phyloP scores from a whole-genome alignment of 2,888 invertebrate genomes.

The Ethmia dodecea region DNA sequence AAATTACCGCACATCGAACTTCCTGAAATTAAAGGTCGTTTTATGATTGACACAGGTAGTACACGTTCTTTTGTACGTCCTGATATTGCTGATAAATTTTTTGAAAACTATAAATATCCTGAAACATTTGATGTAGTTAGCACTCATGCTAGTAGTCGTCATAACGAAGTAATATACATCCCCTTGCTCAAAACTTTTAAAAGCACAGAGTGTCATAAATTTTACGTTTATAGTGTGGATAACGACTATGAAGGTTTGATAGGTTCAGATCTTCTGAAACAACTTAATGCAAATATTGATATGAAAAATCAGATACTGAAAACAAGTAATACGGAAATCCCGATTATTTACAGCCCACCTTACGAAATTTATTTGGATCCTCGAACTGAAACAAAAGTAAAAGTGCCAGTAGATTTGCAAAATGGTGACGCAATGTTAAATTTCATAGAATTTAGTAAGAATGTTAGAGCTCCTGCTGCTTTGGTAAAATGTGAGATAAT shows the following conservation, averaged over 20 bases:
- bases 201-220: slow-evolving; percentile 12
- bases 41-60: slow-evolving; percentile 20
- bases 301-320: slow-evolving; percentile 7
- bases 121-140: slow-evolving; percentile 12
- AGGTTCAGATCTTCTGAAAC: slow-evolving; percentile 15
- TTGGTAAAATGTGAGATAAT: slow-evolving; percentile 11
- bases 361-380: neutral
- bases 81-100: slow-evolving; percentile 12
- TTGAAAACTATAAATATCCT: slow-evolving; percentile 1
- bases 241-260: slow-evolving; percentile 16
- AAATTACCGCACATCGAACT: slow-evolving; percentile 14
- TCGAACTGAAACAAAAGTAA: neutral
- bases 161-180: slow-evolving; percentile 8
- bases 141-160: slow-evolving; percentile 11
- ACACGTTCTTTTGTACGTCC: slow-evolving; percentile 15
- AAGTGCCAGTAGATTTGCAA: slow-evolving; percentile 1
- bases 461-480: slow-evolving; percentile 12
- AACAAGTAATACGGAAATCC: slow-evolving; percentile 7
- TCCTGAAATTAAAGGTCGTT: slow-evolving; percentile 14
- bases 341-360: slow-evolving; percentile 15
- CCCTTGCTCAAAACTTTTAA: slow-evolving; percentile 9
- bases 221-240: slow-evolving; percentile 18
- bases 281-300: slow-evolving; percentile 13
- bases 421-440: slow-evolving; percentile 9
- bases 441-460: slow-evolving; percentile 6